Base-by-base conservation (phyloP, 2,113 vertebrate genomes). In the Gallinago paraguaiae region DNA sequence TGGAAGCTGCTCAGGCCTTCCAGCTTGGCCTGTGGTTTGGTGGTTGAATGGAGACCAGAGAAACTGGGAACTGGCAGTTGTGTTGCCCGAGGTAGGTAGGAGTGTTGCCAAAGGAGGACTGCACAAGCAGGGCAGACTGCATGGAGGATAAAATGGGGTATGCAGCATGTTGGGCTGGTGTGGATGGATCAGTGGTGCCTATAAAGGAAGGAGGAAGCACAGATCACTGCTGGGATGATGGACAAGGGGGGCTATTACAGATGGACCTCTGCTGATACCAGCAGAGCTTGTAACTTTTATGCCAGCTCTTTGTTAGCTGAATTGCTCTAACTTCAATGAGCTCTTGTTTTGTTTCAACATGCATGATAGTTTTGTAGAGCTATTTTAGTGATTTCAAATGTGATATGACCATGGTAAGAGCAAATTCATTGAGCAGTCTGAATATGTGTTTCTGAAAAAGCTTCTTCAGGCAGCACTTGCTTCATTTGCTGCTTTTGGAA, bases 1-100 rank as follows among this genome's bases (percentile, higher is more conserved):
- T 94, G 80, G 85, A 93, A 96, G 60, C 17, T 48, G 31, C 92
- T 93, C 71, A 69, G 72, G 24, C 23, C 64, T 88, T 91, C 14
- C n/a, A 74, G 75, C 71, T 88, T 93, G 82, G 70, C 60, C 11
- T 57, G 61, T 30, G 78, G 74, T 76, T 94, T 5, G 2, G 63
- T 68, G 53, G 65, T 37, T 92, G 76, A 92, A 12, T 12, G 51
- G 56, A 78, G 82, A 74, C 16, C 33, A 75, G 48, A 67, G 71
- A 28, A 92, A 30, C 43, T 31, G 60, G 46, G 56, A 78, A 13
- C 10, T 37, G 65, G 69, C 80, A 71, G 43, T 68, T 71, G 51
- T 69, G 39, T 17, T 56, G 64, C 46, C 93, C 33, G 53, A n/a
- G 60, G 68, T 57, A 43, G 71, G 54, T 57, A 72, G 92, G 81